These are phyloP conservation scores for Plecturocebus donacophilus DNA, from an alignment of 2,113 vertebrate genomes.

Conservation along the genomic window DNA sequence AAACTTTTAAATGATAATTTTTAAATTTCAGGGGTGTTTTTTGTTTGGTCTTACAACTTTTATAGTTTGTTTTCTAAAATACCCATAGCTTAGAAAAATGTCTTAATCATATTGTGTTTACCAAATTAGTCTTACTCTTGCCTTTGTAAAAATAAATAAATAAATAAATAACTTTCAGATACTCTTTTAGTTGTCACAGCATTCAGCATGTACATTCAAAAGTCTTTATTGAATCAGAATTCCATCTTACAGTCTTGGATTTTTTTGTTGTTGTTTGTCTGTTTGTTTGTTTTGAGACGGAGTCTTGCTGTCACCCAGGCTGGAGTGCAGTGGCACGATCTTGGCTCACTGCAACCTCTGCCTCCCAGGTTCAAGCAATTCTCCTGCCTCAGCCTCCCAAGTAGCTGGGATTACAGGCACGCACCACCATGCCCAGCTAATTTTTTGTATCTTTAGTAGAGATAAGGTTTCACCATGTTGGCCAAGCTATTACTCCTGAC, in stretches of 20 bases:
- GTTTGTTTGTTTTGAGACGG: no score
- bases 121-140: slow-evolving; percentile 14
- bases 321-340: no score
- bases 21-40: neutral
- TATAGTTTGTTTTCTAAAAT: slow-evolving; percentile 46
- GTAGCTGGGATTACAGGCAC: no score
- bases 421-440: no score
- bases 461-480: no score
- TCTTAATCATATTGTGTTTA: neutral
- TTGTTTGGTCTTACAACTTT: neutral
- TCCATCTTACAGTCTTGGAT: neutral
- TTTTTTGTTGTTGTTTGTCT: no score
- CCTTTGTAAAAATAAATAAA: neutral
- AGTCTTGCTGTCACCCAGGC: no score
- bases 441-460: no score
- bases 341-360: no score
- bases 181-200: neutral
- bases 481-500: no score
- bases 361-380: no score
- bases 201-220: neutral
- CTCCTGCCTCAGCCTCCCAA: no score
- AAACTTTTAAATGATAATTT: neutral
- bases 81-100: neutral
- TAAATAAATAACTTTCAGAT: neutral
- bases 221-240: neutral